phyloP scores from a whole-genome alignment of 2,888 invertebrate species.

The Schizaphis graminum region DNA sequence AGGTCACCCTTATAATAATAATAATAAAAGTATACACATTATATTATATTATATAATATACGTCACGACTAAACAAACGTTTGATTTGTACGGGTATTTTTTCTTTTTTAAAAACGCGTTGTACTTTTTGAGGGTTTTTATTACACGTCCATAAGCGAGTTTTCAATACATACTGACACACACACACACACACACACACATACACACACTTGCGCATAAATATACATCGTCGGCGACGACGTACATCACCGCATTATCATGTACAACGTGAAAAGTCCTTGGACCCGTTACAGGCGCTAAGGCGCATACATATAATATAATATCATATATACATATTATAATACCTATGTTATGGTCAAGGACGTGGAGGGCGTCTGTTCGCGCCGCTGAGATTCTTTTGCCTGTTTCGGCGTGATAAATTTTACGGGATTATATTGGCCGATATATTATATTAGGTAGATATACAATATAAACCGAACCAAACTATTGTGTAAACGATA shows the following conservation, averaged over 20 bases:
- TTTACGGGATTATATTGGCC: neutral
- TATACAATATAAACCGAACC: neutral
- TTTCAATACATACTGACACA: neutral
- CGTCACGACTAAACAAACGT: constrained; percentile 45
- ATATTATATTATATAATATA: neutral
- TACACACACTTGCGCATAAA: neutral
- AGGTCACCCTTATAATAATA: constrained; percentile 26
- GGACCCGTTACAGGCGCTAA: constrained; percentile 13
- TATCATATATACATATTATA: neutral
- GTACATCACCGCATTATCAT: neutral
- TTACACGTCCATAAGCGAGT: constrained; percentile 6
- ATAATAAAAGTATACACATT: neutral
- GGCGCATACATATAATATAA: neutral
- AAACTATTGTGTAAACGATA: neutral
- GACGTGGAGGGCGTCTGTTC: constrained; percentile 9
- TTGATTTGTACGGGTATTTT: constrained; percentile 46
- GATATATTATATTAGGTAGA: neutral
- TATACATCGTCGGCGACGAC: neutral
- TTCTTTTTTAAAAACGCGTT: constrained; percentile 15
- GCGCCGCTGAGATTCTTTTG: neutral
- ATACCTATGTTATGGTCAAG: constrained; percentile 37
- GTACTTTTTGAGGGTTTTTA: constrained; percentile 45
- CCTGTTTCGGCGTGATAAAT: neutral
- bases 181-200: neutral
- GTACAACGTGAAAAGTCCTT: constrained; percentile 32